Conservation (phyloP, 2,888 invertebrate genomes). For the Trypoxylon attenuatum region DNA sequence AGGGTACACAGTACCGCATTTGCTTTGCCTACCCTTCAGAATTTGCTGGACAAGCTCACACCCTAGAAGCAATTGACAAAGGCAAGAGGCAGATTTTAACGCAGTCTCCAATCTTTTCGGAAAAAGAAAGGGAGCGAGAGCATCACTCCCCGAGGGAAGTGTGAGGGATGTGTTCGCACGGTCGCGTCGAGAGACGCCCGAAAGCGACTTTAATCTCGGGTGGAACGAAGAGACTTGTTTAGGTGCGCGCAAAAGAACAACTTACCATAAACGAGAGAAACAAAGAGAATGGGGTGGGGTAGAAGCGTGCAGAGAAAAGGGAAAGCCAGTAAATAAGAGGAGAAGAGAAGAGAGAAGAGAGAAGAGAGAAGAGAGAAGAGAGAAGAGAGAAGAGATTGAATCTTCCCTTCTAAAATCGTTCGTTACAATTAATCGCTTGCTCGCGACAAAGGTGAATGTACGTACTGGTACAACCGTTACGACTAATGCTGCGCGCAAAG, state of each 20-base stretch:
- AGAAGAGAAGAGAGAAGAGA: neutral
- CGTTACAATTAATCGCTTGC: neutral
- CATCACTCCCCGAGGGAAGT: no score
- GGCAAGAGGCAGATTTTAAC: neutral
- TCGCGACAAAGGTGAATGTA: neutral
- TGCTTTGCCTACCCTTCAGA: neutral
- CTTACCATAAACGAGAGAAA: neutral
- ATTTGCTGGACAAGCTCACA: neutral
- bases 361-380: neutral
- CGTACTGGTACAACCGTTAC: neutral
- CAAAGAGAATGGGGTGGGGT: neutral
- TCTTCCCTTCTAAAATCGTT: neutral
- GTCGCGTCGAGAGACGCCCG: neutral
- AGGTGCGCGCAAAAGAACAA: neutral
- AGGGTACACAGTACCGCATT: no score
- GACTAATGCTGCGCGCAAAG: neutral
- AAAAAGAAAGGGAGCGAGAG: neutral
- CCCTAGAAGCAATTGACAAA: neutral
- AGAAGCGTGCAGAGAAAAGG: neutral
- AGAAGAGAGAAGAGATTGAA: neutral
- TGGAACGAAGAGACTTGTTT: neutral
- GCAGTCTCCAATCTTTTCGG: neutral
- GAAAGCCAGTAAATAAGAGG: neutral
- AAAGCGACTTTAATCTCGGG: neutral
- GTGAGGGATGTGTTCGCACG: no score